Base-by-base conservation (phyloP, 2,113 vertebrate species). In the Sinosuthora webbiana region DNA sequence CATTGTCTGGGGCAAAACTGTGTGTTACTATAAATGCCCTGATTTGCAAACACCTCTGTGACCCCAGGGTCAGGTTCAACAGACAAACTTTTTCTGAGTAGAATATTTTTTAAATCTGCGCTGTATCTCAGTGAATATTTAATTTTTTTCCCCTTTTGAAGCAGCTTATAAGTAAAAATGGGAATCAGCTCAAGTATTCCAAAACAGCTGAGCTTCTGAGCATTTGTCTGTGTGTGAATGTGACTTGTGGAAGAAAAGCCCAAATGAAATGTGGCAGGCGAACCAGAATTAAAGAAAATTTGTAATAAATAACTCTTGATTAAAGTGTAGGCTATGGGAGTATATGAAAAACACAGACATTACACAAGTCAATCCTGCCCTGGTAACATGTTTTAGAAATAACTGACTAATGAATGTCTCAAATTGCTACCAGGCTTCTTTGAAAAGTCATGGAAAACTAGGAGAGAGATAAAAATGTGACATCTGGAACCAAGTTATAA, bases 391-490 rank as follows among this genome's bases (percentile, higher is more conserved):
- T 86, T 85, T 83, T 53, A 95, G 94, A 94, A 95, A 93, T 79
- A 93, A 90, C 84, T 90, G 82, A 73, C 73, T 96, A 94, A 97
- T 89, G 86, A 96, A 49, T 75, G 89, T 94, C 93, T 96, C 83
- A 89, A 71, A 94, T 81, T 94, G 93, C 86, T 94, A 94, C 95
- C 96, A 96, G 94, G 30, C 70, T 88, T 67, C 93, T 94, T 92
- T 93, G 94, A 96, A 77, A 77, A 93, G 94, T 93, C 90, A 76
- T 84, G 82, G 79, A 94, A 90, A 93, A 88, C 75, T 77, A 59
- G 21, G 62, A 90, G 67, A 84, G 81, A 91, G 94, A 96, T 90
- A 93, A 96, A 96, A 97, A 81, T 81, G 64, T 70, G 88, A 93
- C 94, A 96, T 93, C 90, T 96, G 94, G 93, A 90, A 89, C 52